Percentiles rank a stretch among this genome's conserved stretches.
Conservation (phyloP, 2,888 invertebrate species). For the Cyaniris semiargus region DNA sequence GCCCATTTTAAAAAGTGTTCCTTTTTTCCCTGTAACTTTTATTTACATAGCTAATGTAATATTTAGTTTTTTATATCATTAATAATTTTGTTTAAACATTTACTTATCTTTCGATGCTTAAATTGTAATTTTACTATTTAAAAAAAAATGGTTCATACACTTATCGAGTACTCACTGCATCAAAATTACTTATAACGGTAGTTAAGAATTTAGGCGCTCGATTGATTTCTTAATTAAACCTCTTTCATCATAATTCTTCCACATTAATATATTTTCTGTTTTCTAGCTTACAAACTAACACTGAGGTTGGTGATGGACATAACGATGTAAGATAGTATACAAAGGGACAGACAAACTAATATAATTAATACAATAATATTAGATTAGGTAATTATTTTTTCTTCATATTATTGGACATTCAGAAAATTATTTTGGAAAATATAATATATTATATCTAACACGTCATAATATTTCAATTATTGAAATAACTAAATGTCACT, state of each 20-base stretch:
- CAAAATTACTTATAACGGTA: background rate
- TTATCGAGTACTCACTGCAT: background rate
- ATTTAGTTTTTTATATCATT: background rate
- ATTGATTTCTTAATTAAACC: background rate
- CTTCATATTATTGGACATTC: background rate
- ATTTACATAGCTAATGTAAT: background rate
- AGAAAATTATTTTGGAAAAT: background rate
- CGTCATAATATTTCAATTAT: background rate
- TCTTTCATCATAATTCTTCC: conserved; percentile 39
- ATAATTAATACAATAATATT: conserved; percentile 49
- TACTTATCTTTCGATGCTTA: too few relatives aligned
- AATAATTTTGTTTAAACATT: background rate
- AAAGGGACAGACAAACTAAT: conserved; percentile 51
- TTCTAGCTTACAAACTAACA: conserved; percentile 78
- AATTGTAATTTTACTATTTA: background rate
- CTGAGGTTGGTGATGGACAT: conserved; percentile 64
- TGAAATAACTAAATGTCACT: too few relatives aligned
- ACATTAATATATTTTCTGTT: conserved; percentile 50
- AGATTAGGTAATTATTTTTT: conserved; percentile 65
- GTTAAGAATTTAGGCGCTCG: conserved; percentile 34
- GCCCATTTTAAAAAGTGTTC: conserved; percentile 22
- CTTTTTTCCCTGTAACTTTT: background rate
- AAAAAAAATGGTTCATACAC: background rate
- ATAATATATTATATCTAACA: background rate
- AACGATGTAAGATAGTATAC: conserved; percentile 76